Evolutionary conservation across 1,140 invertebrate species (phyloP), one percentile per base, ranked within the genome.

Genomic region (Penaeus chinensis): DNA sequence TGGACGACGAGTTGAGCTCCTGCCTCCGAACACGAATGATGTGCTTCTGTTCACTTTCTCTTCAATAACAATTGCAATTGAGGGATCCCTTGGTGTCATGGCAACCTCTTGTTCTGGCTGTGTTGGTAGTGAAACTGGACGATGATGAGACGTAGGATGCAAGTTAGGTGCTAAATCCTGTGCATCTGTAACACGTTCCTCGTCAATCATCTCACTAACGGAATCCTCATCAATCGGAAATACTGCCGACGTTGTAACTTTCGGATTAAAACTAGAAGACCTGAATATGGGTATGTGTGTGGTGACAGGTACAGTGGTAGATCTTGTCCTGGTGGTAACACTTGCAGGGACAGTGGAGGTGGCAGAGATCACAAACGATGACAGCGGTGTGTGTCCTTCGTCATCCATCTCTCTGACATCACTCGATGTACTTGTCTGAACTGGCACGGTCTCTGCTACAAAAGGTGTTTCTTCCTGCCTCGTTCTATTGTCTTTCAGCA

Each of bases 221-320:
- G 27, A 74, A 37, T 11, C 24, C 5, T 74, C 71, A 32, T 74
- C 71, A 74, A 74, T 74, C n/a, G n/a, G 71, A 18, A 37, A 32
- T 11, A 27, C 18, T 32, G n/a, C 77, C 19, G 54, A 24, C 54
- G n/a, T 54, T 61, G 42, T 24, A 22, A 16, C 32, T 54, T 47
- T 47, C 16, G 37, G 11, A 20, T 19, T 79, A 24, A 47, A 22
- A 8, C 19, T 24, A n/a, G 24, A 82, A 20, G 86, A 79, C 61
- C n/a, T 82, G 71, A 69, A 66, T 32, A 61, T 66, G 3, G 78
- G 78, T 37, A 47, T 62, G 71, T 88, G 86, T 4, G 81, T 83
- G 71, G 86, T 88, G 71, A 88, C 61, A 63, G 80, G 86, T 22
- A 88, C 86, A 18, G 86, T 88, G 69, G 86, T 88, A 62, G 86